Evolutionary conservation across 2,113 vertebrate species (phyloP).

Genomic region (Toxostoma redivivum): DNA sequence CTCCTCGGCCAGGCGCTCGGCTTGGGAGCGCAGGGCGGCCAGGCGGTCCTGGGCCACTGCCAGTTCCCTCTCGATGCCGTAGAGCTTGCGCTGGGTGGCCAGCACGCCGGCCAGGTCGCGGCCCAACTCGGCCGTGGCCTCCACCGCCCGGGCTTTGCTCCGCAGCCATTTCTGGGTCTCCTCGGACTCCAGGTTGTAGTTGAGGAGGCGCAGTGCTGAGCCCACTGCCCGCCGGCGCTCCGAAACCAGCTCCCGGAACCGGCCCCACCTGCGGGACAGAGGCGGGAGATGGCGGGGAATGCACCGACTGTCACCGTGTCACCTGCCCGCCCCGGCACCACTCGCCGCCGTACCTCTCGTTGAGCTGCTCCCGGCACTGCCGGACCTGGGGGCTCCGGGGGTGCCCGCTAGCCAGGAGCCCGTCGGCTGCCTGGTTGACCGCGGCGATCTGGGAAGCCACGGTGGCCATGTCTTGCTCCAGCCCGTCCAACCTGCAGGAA

Average conservation of each 20-base stretch:
- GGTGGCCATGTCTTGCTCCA: constrained; percentile 87
- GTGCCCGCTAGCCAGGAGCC: constrained; percentile 86
- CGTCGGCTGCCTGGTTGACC: constrained; percentile 84
- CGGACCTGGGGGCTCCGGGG: constrained; percentile 87
- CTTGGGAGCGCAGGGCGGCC: constrained; percentile 76
- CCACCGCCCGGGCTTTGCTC: constrained; percentile 85
- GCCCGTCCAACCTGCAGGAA: constrained; percentile 81
- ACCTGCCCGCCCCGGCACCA: rapidly evolving
- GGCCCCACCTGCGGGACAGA: constrained; percentile 79
- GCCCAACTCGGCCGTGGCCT: constrained; percentile 87
- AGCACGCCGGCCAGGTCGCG: constrained; percentile 87
- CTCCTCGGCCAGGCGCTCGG: constrained; percentile 74
- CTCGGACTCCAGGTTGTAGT: constrained; percentile 88
- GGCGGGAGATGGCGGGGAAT: rapidly evolving
- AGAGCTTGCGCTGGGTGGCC: constrained; percentile 92
- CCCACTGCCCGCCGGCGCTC: constrained; percentile 79
- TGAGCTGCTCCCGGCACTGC: constrained; percentile 82
- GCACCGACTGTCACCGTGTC: rapidly evolving
- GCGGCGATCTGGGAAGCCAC: constrained; percentile 80
- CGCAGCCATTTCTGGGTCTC: constrained; percentile 90
- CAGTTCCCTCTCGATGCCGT: constrained; percentile 89
- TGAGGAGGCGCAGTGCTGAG: constrained; percentile 86
- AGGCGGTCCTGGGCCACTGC: constrained; percentile 81
- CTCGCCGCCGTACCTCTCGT: constrained; percentile 74
- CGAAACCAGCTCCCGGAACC: constrained; percentile 83